Evolutionary conservation across 2,888 invertebrate genomes (phyloP).

Genomic region (Kryphioiulus occultus): DNA sequence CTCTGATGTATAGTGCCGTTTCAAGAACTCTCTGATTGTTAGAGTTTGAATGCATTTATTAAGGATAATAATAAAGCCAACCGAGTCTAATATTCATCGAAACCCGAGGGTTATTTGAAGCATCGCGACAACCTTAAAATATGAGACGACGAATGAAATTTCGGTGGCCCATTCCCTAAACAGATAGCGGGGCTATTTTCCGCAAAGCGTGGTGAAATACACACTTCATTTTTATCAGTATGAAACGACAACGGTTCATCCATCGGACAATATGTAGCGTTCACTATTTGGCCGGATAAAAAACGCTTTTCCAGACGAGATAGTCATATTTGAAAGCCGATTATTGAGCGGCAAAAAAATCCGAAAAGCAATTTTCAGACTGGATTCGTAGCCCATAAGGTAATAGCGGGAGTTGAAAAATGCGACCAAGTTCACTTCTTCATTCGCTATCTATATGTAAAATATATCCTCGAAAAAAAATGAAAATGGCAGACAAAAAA

Average conservation of each 20-base stretch:
- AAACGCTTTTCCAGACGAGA: neutral
- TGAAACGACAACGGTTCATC: constrained; percentile 1
- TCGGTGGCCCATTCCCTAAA: neutral
- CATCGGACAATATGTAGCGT: constrained; percentile 17
- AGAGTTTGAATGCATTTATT: too few species aligned
- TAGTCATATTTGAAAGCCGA: constrained; percentile 17
- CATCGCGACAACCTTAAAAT: neutral
- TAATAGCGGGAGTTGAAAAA: neutral
- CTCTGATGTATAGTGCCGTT: too few species aligned
- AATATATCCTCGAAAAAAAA: neutral
- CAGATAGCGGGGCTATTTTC: neutral
- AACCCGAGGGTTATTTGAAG: too few species aligned
- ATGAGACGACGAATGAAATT: neutral
- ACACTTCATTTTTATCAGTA: constrained; percentile 23
- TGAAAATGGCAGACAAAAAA: neutral
- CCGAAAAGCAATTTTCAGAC: neutral
- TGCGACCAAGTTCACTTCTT: neutral
- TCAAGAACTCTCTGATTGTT: too few species aligned
- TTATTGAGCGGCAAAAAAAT: neutral
- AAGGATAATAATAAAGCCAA: too few species aligned
- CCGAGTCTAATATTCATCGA: too few species aligned
- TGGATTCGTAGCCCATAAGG: too few species aligned
- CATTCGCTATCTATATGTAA: constrained; percentile 12
- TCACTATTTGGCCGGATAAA: neutral
- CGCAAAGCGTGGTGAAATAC: neutral